These are phyloP conservation scores for Phytoseiulus persimilis DNA, from an alignment of 2,888 invertebrate genomes.

Conservation along the genomic window DNA sequence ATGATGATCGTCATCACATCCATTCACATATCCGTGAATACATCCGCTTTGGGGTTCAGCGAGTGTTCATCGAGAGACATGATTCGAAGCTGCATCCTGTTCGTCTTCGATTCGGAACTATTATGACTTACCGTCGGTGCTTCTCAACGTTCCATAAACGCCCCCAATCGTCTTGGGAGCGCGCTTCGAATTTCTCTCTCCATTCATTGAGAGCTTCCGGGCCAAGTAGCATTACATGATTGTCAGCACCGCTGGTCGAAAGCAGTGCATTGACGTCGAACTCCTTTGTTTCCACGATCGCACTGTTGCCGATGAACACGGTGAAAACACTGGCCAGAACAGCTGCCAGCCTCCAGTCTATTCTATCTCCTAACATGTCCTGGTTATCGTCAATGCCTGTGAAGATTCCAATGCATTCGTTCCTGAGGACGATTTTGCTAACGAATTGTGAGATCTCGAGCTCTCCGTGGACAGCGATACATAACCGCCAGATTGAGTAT, in stretches of 20 bases:
- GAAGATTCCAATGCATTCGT: background rate
- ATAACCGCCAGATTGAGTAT: no score
- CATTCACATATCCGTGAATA: no score
- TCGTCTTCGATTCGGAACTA: no score
- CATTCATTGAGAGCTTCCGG: background rate
- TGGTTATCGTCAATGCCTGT: background rate
- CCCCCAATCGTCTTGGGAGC: conserved; percentile 19
- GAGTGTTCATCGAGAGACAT: no score
- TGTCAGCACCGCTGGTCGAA: background rate
- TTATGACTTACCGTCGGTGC: background rate
- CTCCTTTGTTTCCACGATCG: background rate
- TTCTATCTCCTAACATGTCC: background rate
- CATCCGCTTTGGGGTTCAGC: no score
- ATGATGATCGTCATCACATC: no score
- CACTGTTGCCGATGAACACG: background rate
- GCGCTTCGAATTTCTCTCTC: conserved; percentile 17
- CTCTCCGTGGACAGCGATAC: no score
- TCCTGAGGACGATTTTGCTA: no score
- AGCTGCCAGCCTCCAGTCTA: background rate
- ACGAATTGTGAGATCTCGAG: no score
- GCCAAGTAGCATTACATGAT: background rate
- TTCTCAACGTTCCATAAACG: conserved; percentile 20
- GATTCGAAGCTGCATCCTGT: no score
- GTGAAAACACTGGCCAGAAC: background rate
- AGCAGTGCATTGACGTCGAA: background rate